phyloP scores from a whole-genome alignment of 2,888 invertebrate species.

The Neelides folsomi region DNA sequence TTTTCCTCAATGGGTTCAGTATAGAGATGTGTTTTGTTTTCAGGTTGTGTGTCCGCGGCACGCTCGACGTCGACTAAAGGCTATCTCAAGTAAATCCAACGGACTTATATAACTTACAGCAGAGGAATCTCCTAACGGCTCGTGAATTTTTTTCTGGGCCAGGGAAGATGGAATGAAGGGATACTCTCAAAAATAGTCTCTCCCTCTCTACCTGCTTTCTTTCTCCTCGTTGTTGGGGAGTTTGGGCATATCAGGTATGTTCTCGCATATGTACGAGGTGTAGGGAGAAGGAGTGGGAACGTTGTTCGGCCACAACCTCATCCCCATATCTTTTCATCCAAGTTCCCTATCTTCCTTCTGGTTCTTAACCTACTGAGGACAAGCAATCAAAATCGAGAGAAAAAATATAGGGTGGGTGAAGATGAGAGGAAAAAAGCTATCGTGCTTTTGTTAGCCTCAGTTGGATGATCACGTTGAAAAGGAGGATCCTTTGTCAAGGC shows the following conservation, averaged over 20 bases:
- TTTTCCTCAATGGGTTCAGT: too few species aligned
- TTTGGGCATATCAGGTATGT: too few species aligned
- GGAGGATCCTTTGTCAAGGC: neutral
- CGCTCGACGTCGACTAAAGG: slow-evolving; percentile 1
- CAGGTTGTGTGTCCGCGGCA: neutral
- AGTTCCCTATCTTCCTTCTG: neutral
- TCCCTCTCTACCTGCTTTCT: neutral
- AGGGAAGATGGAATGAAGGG: neutral
- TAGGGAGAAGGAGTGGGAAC: too few species aligned
- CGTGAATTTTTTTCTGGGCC: neutral
- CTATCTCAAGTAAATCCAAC: slow-evolving; percentile 1
- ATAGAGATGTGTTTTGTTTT: too few species aligned
- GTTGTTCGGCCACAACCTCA: too few species aligned
- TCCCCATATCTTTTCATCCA: too few species aligned
- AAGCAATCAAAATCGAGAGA: slow-evolving; percentile 1
- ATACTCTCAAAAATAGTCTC: neutral
- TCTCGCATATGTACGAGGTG: too few species aligned
- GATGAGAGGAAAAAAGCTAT: slow-evolving; percentile 2
- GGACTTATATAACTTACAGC: slow-evolving; percentile 7
- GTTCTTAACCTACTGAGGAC: slow-evolving; percentile 10
- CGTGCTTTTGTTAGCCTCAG: slow-evolving; percentile 9
- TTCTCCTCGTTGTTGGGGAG: neutral
- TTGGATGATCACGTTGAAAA: slow-evolving; percentile 6
- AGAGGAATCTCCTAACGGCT: neutral
- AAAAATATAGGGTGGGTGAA: slow-evolving; percentile 7